These are phyloP conservation scores for Urocitellus parryii DNA, from an alignment of 2,113 vertebrate species.

Conservation along the genomic window DNA sequence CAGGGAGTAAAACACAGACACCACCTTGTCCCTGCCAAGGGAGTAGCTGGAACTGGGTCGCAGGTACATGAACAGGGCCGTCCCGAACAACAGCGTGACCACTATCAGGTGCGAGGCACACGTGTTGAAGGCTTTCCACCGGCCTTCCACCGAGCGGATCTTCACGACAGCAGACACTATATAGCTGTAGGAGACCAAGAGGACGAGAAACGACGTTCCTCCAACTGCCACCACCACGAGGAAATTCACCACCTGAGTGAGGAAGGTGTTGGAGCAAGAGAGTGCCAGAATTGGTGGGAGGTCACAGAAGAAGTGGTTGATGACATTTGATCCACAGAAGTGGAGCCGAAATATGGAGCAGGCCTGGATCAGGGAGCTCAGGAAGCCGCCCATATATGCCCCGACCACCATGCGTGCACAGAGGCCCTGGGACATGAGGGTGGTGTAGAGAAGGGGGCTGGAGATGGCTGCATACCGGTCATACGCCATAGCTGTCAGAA, in stretches of 20 bases:
- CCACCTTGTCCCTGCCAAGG: slow-evolving; percentile 65
- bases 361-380: slow-evolving; percentile 72
- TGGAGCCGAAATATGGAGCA: slow-evolving; percentile 57
- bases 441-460: slow-evolving; percentile 62
- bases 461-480: slow-evolving; percentile 67
- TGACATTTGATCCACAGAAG: slow-evolving; percentile 68
- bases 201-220: slow-evolving; percentile 58
- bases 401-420: slow-evolving; percentile 65
- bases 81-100: slow-evolving; percentile 75
- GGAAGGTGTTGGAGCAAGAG: slow-evolving; percentile 73
- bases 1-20: slow-evolving; percentile 75
- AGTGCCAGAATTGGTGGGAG: slow-evolving; percentile 80
- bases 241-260: slow-evolving; percentile 79
- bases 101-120: slow-evolving; percentile 58
- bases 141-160: neutral
- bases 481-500: slow-evolving; percentile 68
- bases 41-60: slow-evolving; percentile 75
- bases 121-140: slow-evolving; percentile 72
- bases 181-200: slow-evolving; percentile 77
- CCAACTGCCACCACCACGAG: slow-evolving; percentile 55
- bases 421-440: slow-evolving; percentile 65
- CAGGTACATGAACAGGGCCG: slow-evolving; percentile 79
- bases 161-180: slow-evolving; percentile 71
- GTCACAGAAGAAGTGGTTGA: slow-evolving; percentile 84
- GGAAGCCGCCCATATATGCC: slow-evolving; percentile 69